Base-by-base conservation (phyloP, 2,888 invertebrate genomes). In the Drosophila diplacantha region DNA sequence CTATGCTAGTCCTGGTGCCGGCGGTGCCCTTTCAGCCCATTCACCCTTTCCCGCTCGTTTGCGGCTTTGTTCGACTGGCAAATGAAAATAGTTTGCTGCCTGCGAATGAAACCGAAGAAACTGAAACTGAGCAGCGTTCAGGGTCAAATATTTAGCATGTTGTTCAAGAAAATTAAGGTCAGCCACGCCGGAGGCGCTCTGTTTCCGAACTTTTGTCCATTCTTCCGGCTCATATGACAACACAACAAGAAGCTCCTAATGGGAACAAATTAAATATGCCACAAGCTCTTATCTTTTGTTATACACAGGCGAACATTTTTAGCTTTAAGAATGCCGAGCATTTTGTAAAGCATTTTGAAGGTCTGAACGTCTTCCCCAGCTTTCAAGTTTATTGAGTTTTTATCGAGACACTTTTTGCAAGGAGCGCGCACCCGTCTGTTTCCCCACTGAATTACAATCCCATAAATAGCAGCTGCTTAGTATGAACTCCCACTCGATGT, bases 81-180 rank as follows among this genome's bases (percentile, higher is more conserved):
- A 77, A 81, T 83, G 83, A 78, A 77, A 83, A 83, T 77, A 83
- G 79, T 77, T 81, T 72, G 39, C 44, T 34, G 58, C 51, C 75
- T 57, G 57, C 43, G 38, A 47, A 35, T 35, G 47, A 55, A 29
- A 37, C 49, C 52, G 29, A 58, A 34, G 29, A 58, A 24, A 24
- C 24, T 24, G 24, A 24, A 24, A 56, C 65, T 50, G 52, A 68
- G 57, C 47, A 55, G 49, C 55, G 35, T 61, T 52, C 61, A 62
- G 57, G 49, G 63, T 49, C 46, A 66, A 71, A 68, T 58, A 68
- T 62, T 69, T 78, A 49, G 70, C 59, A 59, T 75, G 59, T 73
- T 72, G 38, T 70, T 59, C 52, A 38, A 56, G 57, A 52, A 74
- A 77, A 71, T 74, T 71, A 77, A 74, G 74, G 62, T 20, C 64